Evolutionary conservation across 1,140 invertebrate genomes (phyloP), one percentile per base, ranked within the genome.

Genomic region (Brachionus rotundiformis): DNA sequence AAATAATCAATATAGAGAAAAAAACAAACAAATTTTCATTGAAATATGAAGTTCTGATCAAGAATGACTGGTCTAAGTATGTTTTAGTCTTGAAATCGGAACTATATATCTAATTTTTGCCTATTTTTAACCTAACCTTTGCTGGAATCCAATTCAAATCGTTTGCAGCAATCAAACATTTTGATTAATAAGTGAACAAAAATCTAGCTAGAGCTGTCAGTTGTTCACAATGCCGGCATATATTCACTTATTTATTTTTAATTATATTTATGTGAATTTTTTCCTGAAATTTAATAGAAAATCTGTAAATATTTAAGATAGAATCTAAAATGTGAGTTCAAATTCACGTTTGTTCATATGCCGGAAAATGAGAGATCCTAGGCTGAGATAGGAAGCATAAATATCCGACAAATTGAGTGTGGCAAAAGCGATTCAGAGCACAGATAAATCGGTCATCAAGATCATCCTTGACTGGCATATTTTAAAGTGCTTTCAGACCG

Each of bases 291-390:
- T 63, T 63, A 63, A 63, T 63, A 25, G 29, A 63, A 63, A 63
- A 63, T 63, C 29, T 63, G 61, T 63, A 63, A 63, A 63, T 63
- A 63, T 63, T 63, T 63, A 29, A 63, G 61, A 63, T 29, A 63
- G 61, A 29, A 63, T 63, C 25, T 11, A 63, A 33, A 63, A 63
- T 54, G 25, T 63, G 61, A 63, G 61, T 29, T 29, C 27, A 33
- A n/a, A 36, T 68, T 36, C 63, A 68, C 29, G 63, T 68, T 68
- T 68, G 63, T 68, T 68, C 63, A 68, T 33, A 68, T 68, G 63
- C 63, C 63, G 63, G 63, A 68, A 68, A 68, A 36, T 19, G 63
- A 36, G 33, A 68, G 63, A 68, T 68, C 19, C 33, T 68, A 36
- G 27, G 16, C 63, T 11, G 16, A 68, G 63, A 68, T 68, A 68